Conservation (phyloP, 1,140 invertebrate genomes). For the Brachionus angularis region DNA sequence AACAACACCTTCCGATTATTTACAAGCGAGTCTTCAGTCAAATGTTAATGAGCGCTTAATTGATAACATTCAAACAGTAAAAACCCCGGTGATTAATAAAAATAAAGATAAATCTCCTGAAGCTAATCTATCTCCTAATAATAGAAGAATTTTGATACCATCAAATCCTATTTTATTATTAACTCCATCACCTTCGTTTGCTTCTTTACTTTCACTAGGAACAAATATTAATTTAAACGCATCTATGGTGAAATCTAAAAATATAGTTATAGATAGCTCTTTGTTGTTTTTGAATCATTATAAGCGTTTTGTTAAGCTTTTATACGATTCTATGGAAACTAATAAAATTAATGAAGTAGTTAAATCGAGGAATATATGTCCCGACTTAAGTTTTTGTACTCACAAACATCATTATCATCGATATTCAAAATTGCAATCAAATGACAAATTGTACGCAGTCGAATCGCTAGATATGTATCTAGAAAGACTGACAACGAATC, state of each 20-base stretch:
- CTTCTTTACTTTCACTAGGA: not conserved
- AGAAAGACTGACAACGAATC: not conserved
- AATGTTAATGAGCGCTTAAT: too few relatives aligned
- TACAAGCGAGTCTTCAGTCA: too few relatives aligned
- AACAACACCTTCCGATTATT: not conserved
- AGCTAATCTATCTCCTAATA: not conserved
- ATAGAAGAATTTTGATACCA: not conserved
- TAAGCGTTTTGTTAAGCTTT: constrained; percentile 28
- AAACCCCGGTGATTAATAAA: too few relatives aligned
- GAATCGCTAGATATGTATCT: constrained; percentile 37
- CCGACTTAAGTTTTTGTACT: not conserved
- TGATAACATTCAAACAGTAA: too few relatives aligned
- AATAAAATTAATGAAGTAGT: not conserved
- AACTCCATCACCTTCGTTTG: constrained; percentile 24
- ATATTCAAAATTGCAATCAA: not conserved
- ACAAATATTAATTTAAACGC: constrained; percentile 8
- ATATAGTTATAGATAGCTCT: constrained; percentile 31
- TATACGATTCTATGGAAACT: constrained; percentile 32
- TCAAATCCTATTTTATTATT: constrained; percentile 22
- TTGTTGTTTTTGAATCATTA: constrained; percentile 33
- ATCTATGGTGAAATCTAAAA: constrained; percentile 12
- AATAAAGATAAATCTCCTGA: too few relatives aligned
- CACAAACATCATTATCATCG: constrained; percentile 27
- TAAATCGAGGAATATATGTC: not conserved
- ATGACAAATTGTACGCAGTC: constrained; percentile 3